Evolutionary conservation across 2,888 invertebrate genomes (phyloP).

Genomic region (Drosophila barbarae): DNA sequence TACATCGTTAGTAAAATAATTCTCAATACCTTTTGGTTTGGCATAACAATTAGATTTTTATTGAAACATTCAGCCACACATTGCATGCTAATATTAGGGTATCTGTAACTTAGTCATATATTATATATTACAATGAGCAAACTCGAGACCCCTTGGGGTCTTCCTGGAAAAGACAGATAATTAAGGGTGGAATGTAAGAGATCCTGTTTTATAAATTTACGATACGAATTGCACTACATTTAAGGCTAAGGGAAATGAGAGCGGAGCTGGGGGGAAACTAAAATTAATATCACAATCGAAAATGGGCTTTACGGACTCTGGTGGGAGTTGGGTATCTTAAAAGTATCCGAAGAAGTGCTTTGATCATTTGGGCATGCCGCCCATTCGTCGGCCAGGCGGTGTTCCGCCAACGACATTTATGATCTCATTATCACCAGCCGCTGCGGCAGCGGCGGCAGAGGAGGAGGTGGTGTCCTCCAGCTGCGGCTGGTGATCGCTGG

Average conservation of each 20-base stretch:
- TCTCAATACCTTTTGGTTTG: conserved; percentile 26
- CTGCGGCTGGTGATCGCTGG: conserved; percentile 83
- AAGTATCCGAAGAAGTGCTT: conserved; percentile 78
- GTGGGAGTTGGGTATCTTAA: conserved; percentile 51
- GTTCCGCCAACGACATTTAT: conserved; percentile 65
- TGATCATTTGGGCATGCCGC: conserved; percentile 68
- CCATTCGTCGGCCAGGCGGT: conserved; percentile 55
- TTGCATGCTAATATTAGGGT: conserved; percentile 51
- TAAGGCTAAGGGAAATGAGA: conserved; percentile 50
- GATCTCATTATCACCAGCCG: conserved; percentile 73
- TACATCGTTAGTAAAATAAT: neutral
- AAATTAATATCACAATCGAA: conserved; percentile 70
- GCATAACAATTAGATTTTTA: conserved; percentile 72
- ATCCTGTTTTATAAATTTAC: conserved; percentile 14
- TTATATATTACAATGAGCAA: conserved; percentile 58
- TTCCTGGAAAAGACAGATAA: conserved; percentile 5
- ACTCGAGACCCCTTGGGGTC: conserved; percentile 18
- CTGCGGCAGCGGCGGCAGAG: conserved; percentile 62
- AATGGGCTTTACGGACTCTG: conserved; percentile 40
- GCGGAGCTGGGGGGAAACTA: conserved; percentile 49
- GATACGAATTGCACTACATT: conserved; percentile 63
- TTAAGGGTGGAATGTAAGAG: conserved; percentile 3
- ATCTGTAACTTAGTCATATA: conserved; percentile 59
- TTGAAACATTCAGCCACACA: conserved; percentile 67
- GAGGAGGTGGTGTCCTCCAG: conserved; percentile 26